Base-by-base conservation (phyloP, 1,140 invertebrate genomes). In the Drosophila bifasciata region DNA sequence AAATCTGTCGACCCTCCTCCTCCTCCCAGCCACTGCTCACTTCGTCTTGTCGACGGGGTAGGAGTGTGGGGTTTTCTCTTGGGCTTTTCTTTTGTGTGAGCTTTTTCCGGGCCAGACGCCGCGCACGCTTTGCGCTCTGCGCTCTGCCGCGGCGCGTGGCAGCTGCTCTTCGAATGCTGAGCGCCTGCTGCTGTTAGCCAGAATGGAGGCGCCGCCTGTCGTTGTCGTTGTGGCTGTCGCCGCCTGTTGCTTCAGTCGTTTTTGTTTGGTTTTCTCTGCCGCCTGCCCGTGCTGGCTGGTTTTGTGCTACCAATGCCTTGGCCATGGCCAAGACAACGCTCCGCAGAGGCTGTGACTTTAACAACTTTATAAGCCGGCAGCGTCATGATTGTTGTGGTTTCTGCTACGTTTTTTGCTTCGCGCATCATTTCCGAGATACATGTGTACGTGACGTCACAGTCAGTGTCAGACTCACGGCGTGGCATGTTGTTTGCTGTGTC, bases 111-210 rank as follows among this genome's bases (percentile, higher is more conserved):
- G 11, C 32, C 11, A 13, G 32, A 36, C 48, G 58, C 28, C 41
- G 63, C 71, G 51, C 40, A 64, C 62, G 64, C 62, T 55, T 48
- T 36, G 36, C 67, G 19, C 36, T 53, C 44, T 36, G 36, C 67
- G 19, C 36, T 53, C 44, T 63, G 50, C 28, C 28, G 28, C 45
- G 56, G 15, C 60, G 28, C 16, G 55, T 49, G 48, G 55, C 9
- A 11, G 43, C 15, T 45, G 43, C 16, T 17, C 9, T 17, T 16
- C 61, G 62, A 75, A n/a, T 74, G 73, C 79, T 81, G 79, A 48
- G 67, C 79, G 79, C 79, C 79, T 77, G 79, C 63, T 81, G 78
- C 78, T 81, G 23, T 81, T 67, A 69, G 79, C 79, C 79, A 81
- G 81, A 75, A 64, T 58, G 69, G 72, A 83, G 79, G 79, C 79